Evolutionary conservation across 1,140 invertebrate species (phyloP).

Genomic region (Battus philenor): DNA sequence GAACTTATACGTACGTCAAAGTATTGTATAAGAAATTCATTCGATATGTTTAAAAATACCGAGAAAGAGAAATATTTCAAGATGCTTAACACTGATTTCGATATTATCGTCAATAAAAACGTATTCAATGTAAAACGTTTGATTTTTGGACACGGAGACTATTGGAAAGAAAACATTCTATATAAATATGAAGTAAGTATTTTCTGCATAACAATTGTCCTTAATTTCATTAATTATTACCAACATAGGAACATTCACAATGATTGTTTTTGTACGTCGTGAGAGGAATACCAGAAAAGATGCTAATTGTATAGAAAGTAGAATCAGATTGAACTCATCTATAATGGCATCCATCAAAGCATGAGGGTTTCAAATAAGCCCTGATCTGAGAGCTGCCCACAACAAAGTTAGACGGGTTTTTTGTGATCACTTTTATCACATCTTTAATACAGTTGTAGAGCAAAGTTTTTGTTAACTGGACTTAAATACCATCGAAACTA

Average conservation of each 20-base stretch:
- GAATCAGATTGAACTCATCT: not conserved
- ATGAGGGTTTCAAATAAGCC: not conserved
- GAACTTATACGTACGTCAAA: not conserved
- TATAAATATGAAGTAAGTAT: constrained; percentile 18
- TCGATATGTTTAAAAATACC: constrained; percentile 2
- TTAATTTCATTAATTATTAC: not conserved
- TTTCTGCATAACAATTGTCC: too few species aligned
- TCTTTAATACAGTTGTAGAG: too few species aligned
- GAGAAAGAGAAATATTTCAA: not conserved
- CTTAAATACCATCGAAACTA: too few species aligned
- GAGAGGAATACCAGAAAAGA: not conserved
- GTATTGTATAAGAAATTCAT: constrained; percentile 1
- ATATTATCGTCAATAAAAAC: constrained; percentile 2
- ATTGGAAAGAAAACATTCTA: constrained; percentile 17
- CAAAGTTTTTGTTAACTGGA: too few species aligned
- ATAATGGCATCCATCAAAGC: not conserved
- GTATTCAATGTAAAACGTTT: constrained; percentile 2
- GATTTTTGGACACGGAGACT: constrained; percentile 17
- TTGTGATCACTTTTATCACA: too few species aligned
- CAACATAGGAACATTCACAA: not conserved
- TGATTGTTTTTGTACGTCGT: not conserved
- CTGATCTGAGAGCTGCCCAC: too few species aligned
- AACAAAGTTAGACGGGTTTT: too few species aligned
- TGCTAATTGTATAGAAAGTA: too few species aligned
- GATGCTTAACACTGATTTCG: not conserved